Conservation (phyloP, 1,140 invertebrate genomes). For the Drosophila novamexicana region DNA sequence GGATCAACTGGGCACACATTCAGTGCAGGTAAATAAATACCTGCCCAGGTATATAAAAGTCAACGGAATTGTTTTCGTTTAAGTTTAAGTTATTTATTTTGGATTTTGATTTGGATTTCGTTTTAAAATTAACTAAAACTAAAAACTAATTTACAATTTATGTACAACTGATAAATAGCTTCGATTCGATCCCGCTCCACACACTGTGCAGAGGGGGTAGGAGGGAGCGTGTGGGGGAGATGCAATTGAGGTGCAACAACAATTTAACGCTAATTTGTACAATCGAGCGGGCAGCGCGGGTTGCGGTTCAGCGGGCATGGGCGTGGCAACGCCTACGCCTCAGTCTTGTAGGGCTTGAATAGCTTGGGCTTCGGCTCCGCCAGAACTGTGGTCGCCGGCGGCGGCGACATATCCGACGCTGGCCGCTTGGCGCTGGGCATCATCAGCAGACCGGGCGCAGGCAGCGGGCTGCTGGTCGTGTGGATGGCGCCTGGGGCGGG, state of each 20-base stretch:
- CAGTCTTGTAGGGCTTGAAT: constrained; percentile 89
- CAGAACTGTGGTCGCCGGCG: constrained; percentile 55
- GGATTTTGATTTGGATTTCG: background rate
- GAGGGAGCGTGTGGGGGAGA: background rate
- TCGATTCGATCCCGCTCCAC: constrained; percentile 38
- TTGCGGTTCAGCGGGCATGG: too few species aligned
- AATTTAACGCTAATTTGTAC: constrained; percentile 74
- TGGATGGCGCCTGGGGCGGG: background rate
- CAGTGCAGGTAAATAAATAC: constrained; percentile 2
- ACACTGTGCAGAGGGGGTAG: constrained; percentile 33
- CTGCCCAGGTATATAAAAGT: constrained; percentile 2
- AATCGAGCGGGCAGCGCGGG: constrained; percentile 38
- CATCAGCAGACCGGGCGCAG: constrained; percentile 71
- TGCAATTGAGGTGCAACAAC: background rate
- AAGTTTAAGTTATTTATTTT: constrained; percentile 20
- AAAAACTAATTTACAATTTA: constrained; percentile 43
- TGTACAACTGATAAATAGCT: constrained; percentile 58
- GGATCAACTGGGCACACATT: background rate
- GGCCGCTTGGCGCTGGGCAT: constrained; percentile 72
- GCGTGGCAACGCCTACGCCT: constrained; percentile 82
- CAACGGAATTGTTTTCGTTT: constrained; percentile 16
- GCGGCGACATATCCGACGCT: constrained; percentile 64
- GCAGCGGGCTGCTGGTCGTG: constrained; percentile 60
- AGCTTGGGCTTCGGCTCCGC: constrained; percentile 86
- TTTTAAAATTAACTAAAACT: constrained; percentile 34